Evolutionary conservation across 2,113 vertebrate genomes (phyloP), one percentile per base, ranked within the genome.

Genomic region (Romanogobio albipinnatus): DNA sequence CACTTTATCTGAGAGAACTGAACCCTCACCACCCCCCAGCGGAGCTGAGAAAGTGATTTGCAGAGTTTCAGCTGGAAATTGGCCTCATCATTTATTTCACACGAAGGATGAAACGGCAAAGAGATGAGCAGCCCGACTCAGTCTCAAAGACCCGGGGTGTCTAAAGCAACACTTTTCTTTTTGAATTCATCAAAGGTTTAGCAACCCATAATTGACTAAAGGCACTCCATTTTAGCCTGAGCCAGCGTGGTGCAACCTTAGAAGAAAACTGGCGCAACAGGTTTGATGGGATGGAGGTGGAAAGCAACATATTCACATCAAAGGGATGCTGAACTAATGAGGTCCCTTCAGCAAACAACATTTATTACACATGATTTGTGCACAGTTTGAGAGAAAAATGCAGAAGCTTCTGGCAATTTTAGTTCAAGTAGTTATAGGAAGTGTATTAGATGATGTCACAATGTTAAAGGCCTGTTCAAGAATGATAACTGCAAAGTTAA

Each of bases 1-100:
- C 75, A 59, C 89, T 89, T 88, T 83, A 87, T 88, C 73, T 88
- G 45, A 86, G 66, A 75, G 75, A 75, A 29, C 56, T 73, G 87
- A 82, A 71, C 80, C 53, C 11, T 39, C 51, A 76, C 33, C 83
- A 82, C 74, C 87, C 24, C 73, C 64, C 79, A 86, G 75, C 36
- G 71, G 64, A 75, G 47, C 39, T 3, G 59, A 82, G 53, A 84
- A 47, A 78, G 70, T 2, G 24, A 87, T 78, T 70, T 85, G 26
- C 47, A 87, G 70, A 80, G 53, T 82, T 74, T 59, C 43, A 74
- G 64, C 56, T 81, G 68, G 51, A 85, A 74, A 88, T 75, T 82
- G 68, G 66, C 61, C 24, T 86, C 68, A 86, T 22, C 22, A 26
- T 81, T 79, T 33, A 62, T 85, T 78, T 79, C 66, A 68, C 24